Conservation (phyloP, 2,113 vertebrate species). For the Silurus glanis region DNA sequence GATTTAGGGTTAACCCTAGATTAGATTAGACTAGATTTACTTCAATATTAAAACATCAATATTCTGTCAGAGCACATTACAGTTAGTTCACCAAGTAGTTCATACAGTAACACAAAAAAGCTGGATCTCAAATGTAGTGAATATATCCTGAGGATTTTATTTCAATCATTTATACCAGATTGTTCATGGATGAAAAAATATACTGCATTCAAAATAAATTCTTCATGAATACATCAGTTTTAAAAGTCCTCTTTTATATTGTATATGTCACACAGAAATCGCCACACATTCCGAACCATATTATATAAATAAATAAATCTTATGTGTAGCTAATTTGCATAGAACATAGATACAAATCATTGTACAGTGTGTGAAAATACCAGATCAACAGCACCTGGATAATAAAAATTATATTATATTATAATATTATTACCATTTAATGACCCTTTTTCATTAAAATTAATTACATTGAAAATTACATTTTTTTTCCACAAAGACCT, state of each 20-base stretch:
- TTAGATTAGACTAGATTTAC: too few species aligned
- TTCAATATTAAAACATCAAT: not conserved
- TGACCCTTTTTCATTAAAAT: slow-evolving; percentile 3
- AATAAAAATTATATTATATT: too few species aligned
- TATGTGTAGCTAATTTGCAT: not conserved
- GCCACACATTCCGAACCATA: too few species aligned
- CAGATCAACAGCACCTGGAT: not conserved
- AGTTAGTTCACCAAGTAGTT: not conserved
- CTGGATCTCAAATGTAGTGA: not conserved
- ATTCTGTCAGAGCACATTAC: not conserved
- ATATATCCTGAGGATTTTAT: not conserved
- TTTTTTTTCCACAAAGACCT: not conserved
- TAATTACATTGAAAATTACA: too few species aligned
- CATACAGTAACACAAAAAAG: not conserved
- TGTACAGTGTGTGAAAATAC: too few species aligned
- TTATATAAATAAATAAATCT: too few species aligned
- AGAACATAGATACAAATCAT: not conserved
- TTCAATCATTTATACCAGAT: not conserved
- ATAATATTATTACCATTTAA: not conserved
- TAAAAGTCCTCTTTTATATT: too few species aligned
- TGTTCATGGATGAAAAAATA: not conserved
- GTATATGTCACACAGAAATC: too few species aligned
- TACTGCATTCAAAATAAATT: too few species aligned
- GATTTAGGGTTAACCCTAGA: too few species aligned
- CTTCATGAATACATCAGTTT: too few species aligned